Evolutionary conservation across 2,113 vertebrate genomes (phyloP), one percentile per base, ranked within the genome.

Genomic region (Lagopus leucura): DNA sequence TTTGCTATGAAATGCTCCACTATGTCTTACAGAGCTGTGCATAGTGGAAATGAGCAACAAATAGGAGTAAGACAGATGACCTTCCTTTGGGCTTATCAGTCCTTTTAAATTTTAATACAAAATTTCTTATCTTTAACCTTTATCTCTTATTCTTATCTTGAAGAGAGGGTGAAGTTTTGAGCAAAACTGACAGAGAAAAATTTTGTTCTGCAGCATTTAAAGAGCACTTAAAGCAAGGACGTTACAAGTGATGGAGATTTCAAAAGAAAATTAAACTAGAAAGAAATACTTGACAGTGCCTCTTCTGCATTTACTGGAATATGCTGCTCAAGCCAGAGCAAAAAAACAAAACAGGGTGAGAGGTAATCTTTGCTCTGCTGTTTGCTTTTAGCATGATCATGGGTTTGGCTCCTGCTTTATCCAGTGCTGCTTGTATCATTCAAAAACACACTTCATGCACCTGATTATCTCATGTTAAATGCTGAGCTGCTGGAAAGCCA

Each of bases 221-320:
- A 88, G 91, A 90, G 91, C 30, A 32, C 19, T 54, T 54, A 30
- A 30, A 86, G 78, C 95, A 96, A 98, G 96, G 95, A 66, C 92
- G 95, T 27, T 94, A n/a, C 72, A 97, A 82, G 88, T 92, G 94
- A 74, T 75, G 63, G 80, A 82, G 82, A 94, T 79, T 86, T 75
- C 65, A 80, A 84, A 92, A 83, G 71, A 90, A 97, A 97, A 97
- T 97, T 89, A 91, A 97, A 95, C 97, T 93, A 91, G 97, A 97
- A 97, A 97, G 91, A 95, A 97, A 89, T 94, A 96, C 85, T 96
- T 97, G 96, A 98, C 97, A 97, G 90, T 89, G 92, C 95, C 91
- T 97, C 92, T 94, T 95, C 96, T 96, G 92, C 89, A 89, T 42
- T 94, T 81, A 91, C 61, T 92, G 84, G 57, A 94, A 97, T 96